These are phyloP conservation scores for Malurus elegans DNA, from an alignment of 2,113 vertebrate species.

Conservation along the genomic window DNA sequence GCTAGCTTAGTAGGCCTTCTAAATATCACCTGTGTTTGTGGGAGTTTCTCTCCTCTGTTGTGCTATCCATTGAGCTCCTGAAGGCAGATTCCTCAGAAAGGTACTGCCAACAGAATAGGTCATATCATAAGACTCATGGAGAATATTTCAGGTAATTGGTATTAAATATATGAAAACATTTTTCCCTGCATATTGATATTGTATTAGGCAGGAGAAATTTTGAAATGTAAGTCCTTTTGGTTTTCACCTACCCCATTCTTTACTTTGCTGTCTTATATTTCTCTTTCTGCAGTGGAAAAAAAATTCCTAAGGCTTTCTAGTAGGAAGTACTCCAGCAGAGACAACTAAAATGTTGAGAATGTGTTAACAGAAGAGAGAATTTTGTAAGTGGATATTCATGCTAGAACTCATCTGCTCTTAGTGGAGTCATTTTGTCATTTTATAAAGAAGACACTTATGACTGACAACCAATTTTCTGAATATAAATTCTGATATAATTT, in stretches of 20 bases:
- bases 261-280: neutral
- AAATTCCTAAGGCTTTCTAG: neutral
- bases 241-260: neutral
- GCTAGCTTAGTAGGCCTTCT: neutral
- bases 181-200: neutral
- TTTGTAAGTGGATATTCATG: slow-evolving; percentile 7
- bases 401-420: slow-evolving; percentile 51
- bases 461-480: slow-evolving; percentile 64
- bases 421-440: slow-evolving; percentile 48
- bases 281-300: neutral
- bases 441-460: slow-evolving; percentile 47
- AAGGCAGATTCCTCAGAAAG: neutral
- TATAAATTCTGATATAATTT: slow-evolving; percentile 65
- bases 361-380: neutral
- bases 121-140: accelerated
- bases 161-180: neutral
- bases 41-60: neutral
- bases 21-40: neutral
- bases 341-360: neutral
- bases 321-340: neutral
- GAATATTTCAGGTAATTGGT: neutral
- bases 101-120: neutral
- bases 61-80: neutral
- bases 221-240: neutral
- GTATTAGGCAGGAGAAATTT: neutral